Conservation (phyloP, 23 tunicate species). For the Botrylloides violaceus region DNA sequence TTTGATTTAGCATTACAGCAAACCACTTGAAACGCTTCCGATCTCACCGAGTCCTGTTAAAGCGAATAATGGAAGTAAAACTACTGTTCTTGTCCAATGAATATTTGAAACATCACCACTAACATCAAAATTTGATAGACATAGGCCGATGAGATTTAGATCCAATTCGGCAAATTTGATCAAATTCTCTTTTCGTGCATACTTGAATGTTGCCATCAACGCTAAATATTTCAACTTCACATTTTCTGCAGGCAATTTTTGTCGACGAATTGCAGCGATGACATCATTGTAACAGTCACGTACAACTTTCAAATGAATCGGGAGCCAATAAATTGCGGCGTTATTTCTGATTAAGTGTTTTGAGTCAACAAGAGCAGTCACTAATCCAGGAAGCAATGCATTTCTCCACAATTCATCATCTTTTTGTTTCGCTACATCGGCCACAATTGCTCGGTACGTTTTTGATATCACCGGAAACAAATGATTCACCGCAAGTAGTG, state of each 20-base stretch:
- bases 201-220: slow-evolving; percentile 25
- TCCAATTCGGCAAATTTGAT: slow-evolving; percentile 25
- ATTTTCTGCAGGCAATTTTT: not conserved
- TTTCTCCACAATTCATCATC: slow-evolving; percentile 22
- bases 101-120: not conserved
- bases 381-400: slow-evolving; percentile 14
- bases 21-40: slow-evolving; percentile 33
- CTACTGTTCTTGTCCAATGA: not conserved
- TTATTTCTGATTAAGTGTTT: slow-evolving; percentile 10
- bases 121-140: slow-evolving; percentile 4
- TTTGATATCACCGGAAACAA: slow-evolving; percentile 32
- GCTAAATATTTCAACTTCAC: slow-evolving; percentile 14
- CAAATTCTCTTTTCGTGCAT: slow-evolving; percentile 13
- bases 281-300: slow-evolving; percentile 13
- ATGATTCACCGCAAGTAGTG: slow-evolving; percentile 43
- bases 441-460: slow-evolving; percentile 23
- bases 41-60: slow-evolving; percentile 17
- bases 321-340: slow-evolving; percentile 47
- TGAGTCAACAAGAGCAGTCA: slow-evolving; percentile 9
- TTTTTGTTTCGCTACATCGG: not conserved
- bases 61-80: slow-evolving; percentile 8
- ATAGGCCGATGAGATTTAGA: slow-evolving; percentile 2
- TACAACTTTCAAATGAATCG: slow-evolving; percentile 25
- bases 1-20: slow-evolving; percentile 27
- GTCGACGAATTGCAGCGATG: not conserved